Evolutionary conservation across 2,797 vertebrate genomes (phyloP).

Genomic region (Catostomus latipinnis): DNA sequence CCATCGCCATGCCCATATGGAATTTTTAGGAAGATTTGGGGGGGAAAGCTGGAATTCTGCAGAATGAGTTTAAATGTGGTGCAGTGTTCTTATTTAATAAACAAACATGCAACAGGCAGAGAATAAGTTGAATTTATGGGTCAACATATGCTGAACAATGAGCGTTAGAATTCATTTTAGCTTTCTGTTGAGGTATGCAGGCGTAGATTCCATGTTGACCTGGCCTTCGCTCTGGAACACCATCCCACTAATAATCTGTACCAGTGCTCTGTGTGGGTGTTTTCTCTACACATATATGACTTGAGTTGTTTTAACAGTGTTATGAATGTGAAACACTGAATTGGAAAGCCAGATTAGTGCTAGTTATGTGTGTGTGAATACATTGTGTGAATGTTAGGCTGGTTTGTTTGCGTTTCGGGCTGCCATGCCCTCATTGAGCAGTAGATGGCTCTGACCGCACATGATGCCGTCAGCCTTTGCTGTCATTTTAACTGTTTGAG

Average conservation of each 20-base stretch:
- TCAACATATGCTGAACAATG: no score
- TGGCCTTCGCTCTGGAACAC: not conserved
- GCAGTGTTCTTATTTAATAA: not conserved
- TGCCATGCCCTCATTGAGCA: conserved; percentile 19
- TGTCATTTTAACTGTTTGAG: not conserved
- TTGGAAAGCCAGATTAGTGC: not conserved
- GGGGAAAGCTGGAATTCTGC: not conserved
- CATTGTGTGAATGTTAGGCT: not conserved
- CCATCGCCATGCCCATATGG: conserved; percentile 1
- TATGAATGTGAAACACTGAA: conserved; percentile 28
- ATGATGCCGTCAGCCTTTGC: not conserved
- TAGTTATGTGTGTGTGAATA: not conserved
- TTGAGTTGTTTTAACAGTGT: conserved; percentile 41
- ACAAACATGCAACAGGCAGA: not conserved
- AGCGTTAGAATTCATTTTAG: not conserved
- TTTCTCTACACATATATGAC: conserved; percentile 4
- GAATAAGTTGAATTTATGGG: not conserved
- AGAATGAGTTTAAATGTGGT: not conserved
- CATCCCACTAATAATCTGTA: conserved; percentile 6
- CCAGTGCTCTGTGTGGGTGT: not conserved
- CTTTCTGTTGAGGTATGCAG: not conserved
- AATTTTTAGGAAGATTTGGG: conserved; percentile 4
- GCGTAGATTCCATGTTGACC: conserved; percentile 1
- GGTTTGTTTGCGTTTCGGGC: not conserved
- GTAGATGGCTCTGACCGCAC: conserved; percentile 28